Conservation (phyloP, 2,888 invertebrate genomes). For the Drosophila birchii region DNA sequence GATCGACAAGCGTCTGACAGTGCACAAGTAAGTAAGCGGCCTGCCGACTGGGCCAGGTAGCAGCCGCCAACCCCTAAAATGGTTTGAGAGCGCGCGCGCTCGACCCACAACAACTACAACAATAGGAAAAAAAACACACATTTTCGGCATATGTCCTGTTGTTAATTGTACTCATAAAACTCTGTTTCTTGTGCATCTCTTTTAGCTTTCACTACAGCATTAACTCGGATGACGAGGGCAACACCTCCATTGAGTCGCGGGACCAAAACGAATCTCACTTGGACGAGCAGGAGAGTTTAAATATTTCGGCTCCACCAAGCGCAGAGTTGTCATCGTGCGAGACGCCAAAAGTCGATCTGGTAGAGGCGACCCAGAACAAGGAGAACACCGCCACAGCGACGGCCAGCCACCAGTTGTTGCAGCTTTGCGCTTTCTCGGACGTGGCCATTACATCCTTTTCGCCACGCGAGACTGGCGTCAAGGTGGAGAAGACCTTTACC, state of each 20-base stretch:
- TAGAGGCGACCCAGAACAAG: conserved; percentile 76
- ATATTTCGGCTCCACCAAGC: conserved; percentile 52
- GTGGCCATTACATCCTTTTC: conserved; percentile 83
- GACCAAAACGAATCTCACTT: conserved; percentile 33
- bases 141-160: conserved; percentile 23
- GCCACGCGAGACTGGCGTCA: conserved; percentile 79
- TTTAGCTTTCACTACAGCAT: conserved; percentile 81
- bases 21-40: conserved; percentile 81
- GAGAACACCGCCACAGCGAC: conserved; percentile 63
- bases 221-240: conserved; percentile 80
- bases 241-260: conserved; percentile 69
- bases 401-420: conserved; percentile 52
- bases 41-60: conserved; percentile 45
- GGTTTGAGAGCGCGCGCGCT: conserved; percentile 2
- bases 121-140: conserved; percentile 20
- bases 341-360: conserved; percentile 69
- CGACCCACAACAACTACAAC: conserved; percentile 15
- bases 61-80: conserved; percentile 38
- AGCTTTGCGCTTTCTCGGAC: conserved; percentile 75
- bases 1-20: conserved; percentile 73
- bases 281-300: conserved; percentile 19
- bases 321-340: conserved; percentile 39
- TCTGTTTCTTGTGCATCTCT: conserved; percentile 19
- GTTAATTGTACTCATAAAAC: conserved; percentile 6
- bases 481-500: conserved; percentile 80